Percentiles rank a stretch among this genome's conserved stretches.
phyloP scores from a whole-genome alignment of 2,113 vertebrate genomes.

The Phoxinus phoxinus region DNA sequence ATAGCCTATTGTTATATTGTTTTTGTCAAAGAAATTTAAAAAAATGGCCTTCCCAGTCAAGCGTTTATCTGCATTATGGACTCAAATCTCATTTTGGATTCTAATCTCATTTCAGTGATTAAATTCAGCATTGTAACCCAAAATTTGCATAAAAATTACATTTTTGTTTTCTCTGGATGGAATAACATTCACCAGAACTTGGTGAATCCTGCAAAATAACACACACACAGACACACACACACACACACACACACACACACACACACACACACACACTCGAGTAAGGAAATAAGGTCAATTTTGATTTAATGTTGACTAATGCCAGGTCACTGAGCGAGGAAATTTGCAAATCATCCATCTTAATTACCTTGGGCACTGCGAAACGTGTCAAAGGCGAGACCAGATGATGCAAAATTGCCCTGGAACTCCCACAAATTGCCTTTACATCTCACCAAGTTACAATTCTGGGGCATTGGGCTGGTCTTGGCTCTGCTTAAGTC shows the following conservation, averaged over 20 bases:
- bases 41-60: no score
- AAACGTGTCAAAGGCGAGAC: slow-evolving; percentile 44
- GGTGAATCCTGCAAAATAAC: no score
- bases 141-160: not conserved
- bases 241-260: no score
- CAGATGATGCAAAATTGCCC: slow-evolving; percentile 39
- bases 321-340: not conserved
- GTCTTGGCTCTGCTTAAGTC: slow-evolving; percentile 40
- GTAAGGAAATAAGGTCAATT: not conserved
- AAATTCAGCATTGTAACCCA: not conserved
- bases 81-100: not conserved
- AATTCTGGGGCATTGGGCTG: slow-evolving; percentile 27
- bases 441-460: slow-evolving; percentile 11
- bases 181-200: not conserved
- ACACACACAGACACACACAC: no score
- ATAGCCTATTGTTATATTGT: no score
- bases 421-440: not conserved
- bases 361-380: not conserved
- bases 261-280: no score
- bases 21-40: no score
- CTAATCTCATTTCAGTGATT: not conserved
- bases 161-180: not conserved
- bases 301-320: slow-evolving; percentile 25
- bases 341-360: slow-evolving; percentile 2
- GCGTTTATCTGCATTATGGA: not conserved